phyloP scores from a whole-genome alignment of 2,888 invertebrate species.

The Scaeva pyrastri region DNA sequence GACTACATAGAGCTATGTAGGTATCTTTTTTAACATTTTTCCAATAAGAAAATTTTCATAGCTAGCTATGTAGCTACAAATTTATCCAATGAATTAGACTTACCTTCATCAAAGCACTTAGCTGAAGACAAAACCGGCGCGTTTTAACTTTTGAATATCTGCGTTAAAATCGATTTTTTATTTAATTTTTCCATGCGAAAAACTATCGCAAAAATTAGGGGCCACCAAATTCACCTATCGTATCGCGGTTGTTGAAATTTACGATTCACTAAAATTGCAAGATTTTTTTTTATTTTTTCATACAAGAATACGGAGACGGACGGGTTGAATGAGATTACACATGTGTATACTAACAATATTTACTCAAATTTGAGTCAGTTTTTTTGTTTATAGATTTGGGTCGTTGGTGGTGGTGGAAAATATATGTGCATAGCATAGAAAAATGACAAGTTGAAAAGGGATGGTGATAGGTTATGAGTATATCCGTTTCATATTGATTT shows the following conservation, averaged over 20 bases:
- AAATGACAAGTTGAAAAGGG: conserved; percentile 38
- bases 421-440: background rate
- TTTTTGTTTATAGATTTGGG: conserved; percentile 41
- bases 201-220: conserved; percentile 51
- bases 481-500: conserved; percentile 13
- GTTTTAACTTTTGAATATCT: conserved; percentile 37
- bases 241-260: conserved; percentile 60
- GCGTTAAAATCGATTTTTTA: conserved; percentile 4
- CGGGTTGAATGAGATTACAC: conserved; percentile 36
- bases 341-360: conserved; percentile 31
- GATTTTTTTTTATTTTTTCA: conserved; percentile 47
- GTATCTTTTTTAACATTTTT: background rate
- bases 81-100: conserved; percentile 14
- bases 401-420: conserved; percentile 19
- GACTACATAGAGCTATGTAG: background rate
- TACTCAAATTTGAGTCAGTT: conserved; percentile 25
- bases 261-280: conserved; percentile 68
- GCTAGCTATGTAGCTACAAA: conserved; percentile 28
- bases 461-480: background rate
- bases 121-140: conserved; percentile 44
- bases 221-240: conserved; percentile 49
- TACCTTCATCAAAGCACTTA: no score
- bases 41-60: conserved; percentile 15
- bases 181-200: conserved; percentile 51
- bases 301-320: conserved; percentile 23